Conservation (phyloP, 2,888 invertebrate species). For the Sinotaia quadrata region DNA sequence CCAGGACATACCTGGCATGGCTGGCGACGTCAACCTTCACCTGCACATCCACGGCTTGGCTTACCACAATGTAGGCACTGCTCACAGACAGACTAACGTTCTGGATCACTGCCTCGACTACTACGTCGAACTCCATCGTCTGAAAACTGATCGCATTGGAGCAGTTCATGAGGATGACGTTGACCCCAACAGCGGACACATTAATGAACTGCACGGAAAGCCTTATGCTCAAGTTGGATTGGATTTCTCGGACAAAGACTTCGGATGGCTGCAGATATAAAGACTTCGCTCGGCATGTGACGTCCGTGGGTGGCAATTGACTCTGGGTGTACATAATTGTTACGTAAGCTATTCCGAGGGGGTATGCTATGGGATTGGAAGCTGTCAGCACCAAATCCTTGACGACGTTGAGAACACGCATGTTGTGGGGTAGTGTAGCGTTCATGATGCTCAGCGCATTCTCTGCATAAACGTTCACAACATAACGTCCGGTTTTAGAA, state of each 20-base stretch:
- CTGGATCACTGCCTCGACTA: constrained; percentile 35
- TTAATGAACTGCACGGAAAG: constrained; percentile 4
- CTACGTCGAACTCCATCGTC: constrained; percentile 36
- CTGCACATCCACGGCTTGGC: constrained; percentile 29
- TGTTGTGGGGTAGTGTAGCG: constrained; percentile 9
- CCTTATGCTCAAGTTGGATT: neutral
- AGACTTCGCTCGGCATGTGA: constrained; percentile 29
- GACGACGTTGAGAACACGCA: constrained; percentile 44
- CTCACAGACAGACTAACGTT: neutral
- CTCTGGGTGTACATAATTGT: constrained; percentile 29
- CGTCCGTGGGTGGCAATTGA: constrained; percentile 37
- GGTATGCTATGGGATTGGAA: constrained; percentile 36
- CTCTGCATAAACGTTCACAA: constrained; percentile 31
- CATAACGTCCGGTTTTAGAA: constrained; percentile 34
- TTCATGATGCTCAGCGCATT: constrained; percentile 35
- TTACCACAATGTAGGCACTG: constrained; percentile 16
- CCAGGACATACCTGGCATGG: constrained; percentile 35
- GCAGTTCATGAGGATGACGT: constrained; percentile 42
- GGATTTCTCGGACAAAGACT: constrained; percentile 11
- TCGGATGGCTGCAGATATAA: neutral
- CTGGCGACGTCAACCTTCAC: constrained; percentile 32
- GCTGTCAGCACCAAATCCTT: constrained; percentile 35
- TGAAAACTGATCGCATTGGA: constrained; percentile 44
- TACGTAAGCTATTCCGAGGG: constrained; percentile 34
- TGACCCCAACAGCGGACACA: constrained; percentile 34